A percentile compares a stretch with the other conserved stretches of the same genome.
Conservation (phyloP, 1,140 invertebrate species). For the Ephestia elutella region DNA sequence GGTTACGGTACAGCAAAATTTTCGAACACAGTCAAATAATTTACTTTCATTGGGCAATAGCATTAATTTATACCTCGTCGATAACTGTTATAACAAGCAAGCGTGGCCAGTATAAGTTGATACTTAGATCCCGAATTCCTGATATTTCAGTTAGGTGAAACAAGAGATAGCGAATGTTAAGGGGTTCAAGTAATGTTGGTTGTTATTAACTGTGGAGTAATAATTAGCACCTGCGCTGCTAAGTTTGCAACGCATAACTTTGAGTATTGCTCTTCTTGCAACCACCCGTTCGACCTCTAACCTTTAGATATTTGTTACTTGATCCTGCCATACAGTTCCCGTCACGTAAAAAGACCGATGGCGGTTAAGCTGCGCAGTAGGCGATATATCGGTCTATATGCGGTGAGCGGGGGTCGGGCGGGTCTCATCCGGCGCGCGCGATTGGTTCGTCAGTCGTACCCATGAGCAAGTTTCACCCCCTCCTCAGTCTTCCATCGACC, state of each 20-base stretch:
- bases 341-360: too few species aligned
- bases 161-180: background rate
- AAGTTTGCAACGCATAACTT: slow-evolving; percentile 10
- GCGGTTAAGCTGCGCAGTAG: too few species aligned
- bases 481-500: too few species aligned
- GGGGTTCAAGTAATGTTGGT: background rate
- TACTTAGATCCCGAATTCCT: background rate
- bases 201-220: background rate
- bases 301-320: too few species aligned
- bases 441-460: too few species aligned
- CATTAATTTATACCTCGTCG: slow-evolving; percentile 7
- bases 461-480: too few species aligned
- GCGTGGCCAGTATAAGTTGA: background rate
- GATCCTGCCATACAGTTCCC: background rate
- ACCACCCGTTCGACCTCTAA: background rate
- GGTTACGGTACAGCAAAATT: background rate
- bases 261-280: background rate
- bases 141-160: background rate
- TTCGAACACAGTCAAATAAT: background rate
- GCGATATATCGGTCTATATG: too few species aligned
- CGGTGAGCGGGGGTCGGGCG: too few species aligned
- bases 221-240: slow-evolving; percentile 9
- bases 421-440: too few species aligned
- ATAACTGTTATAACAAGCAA: slow-evolving; percentile 9
- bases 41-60: slow-evolving; percentile 2